Conservation (phyloP, 2,113 vertebrate genomes). For the Sterrhoptilus dennistouni region DNA sequence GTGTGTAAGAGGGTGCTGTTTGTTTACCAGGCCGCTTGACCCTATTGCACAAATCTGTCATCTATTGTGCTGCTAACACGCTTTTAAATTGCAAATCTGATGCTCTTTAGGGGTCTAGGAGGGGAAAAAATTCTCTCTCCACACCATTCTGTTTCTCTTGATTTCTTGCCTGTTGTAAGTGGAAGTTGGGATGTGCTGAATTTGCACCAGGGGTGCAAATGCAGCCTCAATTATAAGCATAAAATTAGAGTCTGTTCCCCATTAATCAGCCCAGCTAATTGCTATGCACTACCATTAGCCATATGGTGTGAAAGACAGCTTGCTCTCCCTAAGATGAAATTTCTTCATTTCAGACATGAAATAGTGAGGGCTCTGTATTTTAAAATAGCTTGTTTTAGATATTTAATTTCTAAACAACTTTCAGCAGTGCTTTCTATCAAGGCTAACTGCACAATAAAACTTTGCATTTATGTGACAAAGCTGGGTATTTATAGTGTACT, state of each 20-base stretch:
- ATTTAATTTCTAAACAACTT: constrained; percentile 87
- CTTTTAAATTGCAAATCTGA: constrained; percentile 82
- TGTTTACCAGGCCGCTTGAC: constrained; percentile 78
- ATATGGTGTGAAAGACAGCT: constrained; percentile 96
- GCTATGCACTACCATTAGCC: constrained; percentile 95
- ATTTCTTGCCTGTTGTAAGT: constrained; percentile 80
- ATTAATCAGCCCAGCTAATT: constrained; percentile 98
- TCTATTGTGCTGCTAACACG: constrained; percentile 76
- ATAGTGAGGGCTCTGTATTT: constrained; percentile 82
- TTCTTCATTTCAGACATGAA: constrained; percentile 85
- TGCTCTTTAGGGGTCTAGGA: constrained; percentile 76
- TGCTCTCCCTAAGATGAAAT: constrained; percentile 86
- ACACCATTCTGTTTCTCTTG: constrained; percentile 76
- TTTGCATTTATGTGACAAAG: constrained; percentile 79
- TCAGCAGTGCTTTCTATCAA: constrained; percentile 82
- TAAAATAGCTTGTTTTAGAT: constrained; percentile 84
- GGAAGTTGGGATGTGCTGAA: constrained; percentile 89
- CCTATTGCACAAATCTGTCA: constrained; percentile 81
- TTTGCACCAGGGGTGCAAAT: constrained; percentile 89
- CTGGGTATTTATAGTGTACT: constrained; percentile 72
- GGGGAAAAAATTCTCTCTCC: constrained; percentile 64
- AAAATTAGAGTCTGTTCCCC: constrained; percentile 92
- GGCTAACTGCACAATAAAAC: constrained; percentile 83
- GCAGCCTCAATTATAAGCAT: constrained; percentile 91
- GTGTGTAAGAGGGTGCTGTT: constrained; percentile 75